Conservation (phyloP, 2,888 invertebrate species). For the Diaperis boleti region DNA sequence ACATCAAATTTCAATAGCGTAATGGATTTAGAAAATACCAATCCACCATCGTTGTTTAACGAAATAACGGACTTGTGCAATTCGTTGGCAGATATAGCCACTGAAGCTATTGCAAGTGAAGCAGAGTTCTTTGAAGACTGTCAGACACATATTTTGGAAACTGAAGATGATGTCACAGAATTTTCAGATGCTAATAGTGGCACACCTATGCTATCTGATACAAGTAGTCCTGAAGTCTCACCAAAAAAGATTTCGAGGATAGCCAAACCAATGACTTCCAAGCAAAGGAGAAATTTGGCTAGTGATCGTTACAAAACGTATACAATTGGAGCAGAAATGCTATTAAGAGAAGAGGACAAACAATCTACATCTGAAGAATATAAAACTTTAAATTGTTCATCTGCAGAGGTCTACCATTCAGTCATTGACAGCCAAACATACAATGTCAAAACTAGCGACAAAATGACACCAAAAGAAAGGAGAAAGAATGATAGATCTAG, state of each 20-base stretch:
- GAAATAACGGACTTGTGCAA: slow-evolving; percentile 74
- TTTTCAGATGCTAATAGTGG: slow-evolving; percentile 69
- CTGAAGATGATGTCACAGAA: slow-evolving; percentile 63
- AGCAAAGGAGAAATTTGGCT: slow-evolving; percentile 79
- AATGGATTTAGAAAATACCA: slow-evolving; percentile 77
- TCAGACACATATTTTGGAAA: slow-evolving; percentile 59
- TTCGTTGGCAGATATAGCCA: slow-evolving; percentile 68
- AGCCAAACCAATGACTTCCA: slow-evolving; percentile 75
- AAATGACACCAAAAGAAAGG: slow-evolving; percentile 75
- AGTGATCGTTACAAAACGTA: slow-evolving; percentile 88
- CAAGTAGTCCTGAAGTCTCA: slow-evolving; percentile 78
- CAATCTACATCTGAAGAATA: slow-evolving; percentile 51
- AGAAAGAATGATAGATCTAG: slow-evolving; percentile 76
- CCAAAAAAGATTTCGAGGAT: slow-evolving; percentile 71
- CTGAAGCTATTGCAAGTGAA: slow-evolving; percentile 70
- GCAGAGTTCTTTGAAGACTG: slow-evolving; percentile 70
- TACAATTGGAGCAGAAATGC: slow-evolving; percentile 77
- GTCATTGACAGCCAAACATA: slow-evolving; percentile 43
- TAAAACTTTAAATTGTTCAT: slow-evolving; percentile 46
- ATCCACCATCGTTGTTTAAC: slow-evolving; percentile 78
- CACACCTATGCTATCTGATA: slow-evolving; percentile 77
- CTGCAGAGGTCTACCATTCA: slow-evolving; percentile 51
- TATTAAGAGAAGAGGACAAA: slow-evolving; percentile 64
- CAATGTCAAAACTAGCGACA: slow-evolving; percentile 48
- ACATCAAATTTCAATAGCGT: slow-evolving; percentile 61